Conservation (phyloP, 1,140 invertebrate genomes). For the Scaptomyza montana region DNA sequence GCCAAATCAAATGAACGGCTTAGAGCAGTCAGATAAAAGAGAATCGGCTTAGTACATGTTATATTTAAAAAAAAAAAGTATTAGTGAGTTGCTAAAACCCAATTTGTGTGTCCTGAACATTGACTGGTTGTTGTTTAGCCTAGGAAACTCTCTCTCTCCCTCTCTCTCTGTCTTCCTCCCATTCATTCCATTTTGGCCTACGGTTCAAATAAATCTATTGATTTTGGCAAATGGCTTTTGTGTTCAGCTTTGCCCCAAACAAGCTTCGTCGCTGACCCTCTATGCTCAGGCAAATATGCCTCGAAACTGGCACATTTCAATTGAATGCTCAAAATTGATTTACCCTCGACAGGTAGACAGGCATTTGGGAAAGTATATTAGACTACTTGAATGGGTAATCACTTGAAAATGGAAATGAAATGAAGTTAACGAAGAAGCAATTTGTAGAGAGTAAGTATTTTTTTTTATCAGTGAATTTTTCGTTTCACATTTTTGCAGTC, state of each 20-base stretch:
- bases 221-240: conserved; percentile 78
- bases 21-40: not conserved
- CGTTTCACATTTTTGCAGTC: not conserved
- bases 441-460: no score
- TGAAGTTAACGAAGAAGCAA: no score
- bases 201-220: conserved; percentile 77
- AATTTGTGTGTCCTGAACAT: conserved; percentile 60
- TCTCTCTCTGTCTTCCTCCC: not conserved
- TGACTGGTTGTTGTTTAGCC: conserved; percentile 18
- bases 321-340: conserved; percentile 34
- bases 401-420: not conserved
- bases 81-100: conserved; percentile 42
- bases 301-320: conserved; percentile 46
- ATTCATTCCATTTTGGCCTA: conserved; percentile 40
- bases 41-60: not conserved
- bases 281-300: conserved; percentile 18
- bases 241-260: conserved; percentile 14
- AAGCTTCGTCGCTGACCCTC: not conserved
- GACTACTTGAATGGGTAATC: not conserved
- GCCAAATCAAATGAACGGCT: conserved; percentile 45
- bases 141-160: not conserved
- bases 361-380: not conserved
- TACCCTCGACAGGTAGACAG: conserved; percentile 15
- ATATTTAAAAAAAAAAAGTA: not conserved
- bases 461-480: not conserved